Percentiles rank a stretch among this genome's conserved stretches.
Evolutionary conservation across 2,888 invertebrate genomes (phyloP).

Genomic region (Erpobdella octoculata): DNA sequence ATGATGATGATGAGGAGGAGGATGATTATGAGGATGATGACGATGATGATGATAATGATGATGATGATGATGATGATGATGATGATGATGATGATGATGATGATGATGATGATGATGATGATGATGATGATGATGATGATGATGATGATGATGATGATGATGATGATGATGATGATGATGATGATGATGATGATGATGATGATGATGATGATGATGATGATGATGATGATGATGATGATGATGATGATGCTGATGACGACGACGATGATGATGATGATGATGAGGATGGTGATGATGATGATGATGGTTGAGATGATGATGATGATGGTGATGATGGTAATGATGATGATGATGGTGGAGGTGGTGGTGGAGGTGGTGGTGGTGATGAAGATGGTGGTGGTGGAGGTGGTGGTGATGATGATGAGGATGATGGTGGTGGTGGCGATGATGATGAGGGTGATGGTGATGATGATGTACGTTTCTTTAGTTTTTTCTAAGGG

Average conservation of each 20-base stretch:
- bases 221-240: conserved; percentile 12
- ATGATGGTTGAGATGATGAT: too few species aligned
- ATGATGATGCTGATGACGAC: neutral
- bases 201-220: neutral
- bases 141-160: conserved; percentile 25
- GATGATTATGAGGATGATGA: neutral
- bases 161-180: neutral
- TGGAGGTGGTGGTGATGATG: too few species aligned
- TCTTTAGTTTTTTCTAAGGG: too few species aligned
- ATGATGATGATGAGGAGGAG: neutral
- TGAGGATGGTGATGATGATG: neutral
- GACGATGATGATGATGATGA: neutral
- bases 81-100: conserved; percentile 13
- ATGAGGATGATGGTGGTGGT: too few species aligned
- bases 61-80: conserved; percentile 12
- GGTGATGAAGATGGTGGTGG: too few species aligned
- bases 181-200: neutral
- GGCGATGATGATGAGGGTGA: too few species aligned
- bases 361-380: too few species aligned
- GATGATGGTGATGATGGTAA: too few species aligned
- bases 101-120: conserved; percentile 29
- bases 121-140: conserved; percentile 28
- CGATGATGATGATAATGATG: neutral
- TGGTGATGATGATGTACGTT: too few species aligned
- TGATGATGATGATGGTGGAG: too few species aligned